Evolutionary conservation across 2,888 invertebrate species (phyloP).

Genomic region (Esperia sulphurella): DNA sequence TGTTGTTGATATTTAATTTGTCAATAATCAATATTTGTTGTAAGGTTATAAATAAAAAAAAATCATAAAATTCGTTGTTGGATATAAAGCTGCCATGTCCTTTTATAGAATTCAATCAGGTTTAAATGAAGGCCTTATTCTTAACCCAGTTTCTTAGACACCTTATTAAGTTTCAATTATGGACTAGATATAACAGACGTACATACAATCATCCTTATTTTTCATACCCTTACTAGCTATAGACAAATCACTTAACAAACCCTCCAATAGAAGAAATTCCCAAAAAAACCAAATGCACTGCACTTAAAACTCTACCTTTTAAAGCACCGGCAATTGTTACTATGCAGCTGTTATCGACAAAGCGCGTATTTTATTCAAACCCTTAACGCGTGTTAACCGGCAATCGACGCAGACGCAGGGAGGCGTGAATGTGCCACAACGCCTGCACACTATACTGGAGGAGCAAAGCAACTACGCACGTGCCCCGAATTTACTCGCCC

Average conservation of each 20-base stretch:
- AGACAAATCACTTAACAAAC: conserved; percentile 1
- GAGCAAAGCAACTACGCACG: conserved; percentile 31
- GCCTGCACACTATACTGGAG: conserved; percentile 43
- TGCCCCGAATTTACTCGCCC: conserved; percentile 46
- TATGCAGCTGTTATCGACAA: neutral
- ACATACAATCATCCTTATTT: too few species aligned
- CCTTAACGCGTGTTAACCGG: neutral
- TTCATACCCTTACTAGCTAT: too few species aligned
- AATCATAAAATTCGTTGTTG: too few species aligned
- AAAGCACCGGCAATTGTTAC: neutral
- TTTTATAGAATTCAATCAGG: too few species aligned
- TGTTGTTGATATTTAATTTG: too few species aligned
- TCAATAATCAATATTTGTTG: too few species aligned
- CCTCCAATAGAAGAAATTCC: neutral
- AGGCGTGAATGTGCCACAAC: conserved; percentile 39
- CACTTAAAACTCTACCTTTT: neutral
- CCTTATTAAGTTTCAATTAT: neutral
- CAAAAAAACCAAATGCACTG: neutral
- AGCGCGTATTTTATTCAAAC: neutral
- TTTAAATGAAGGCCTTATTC: too few species aligned
- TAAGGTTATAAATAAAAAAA: too few species aligned
- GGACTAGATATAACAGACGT: neutral
- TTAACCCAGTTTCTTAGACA: neutral
- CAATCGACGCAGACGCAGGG: conserved; percentile 18
- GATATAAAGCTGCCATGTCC: too few species aligned